Evolutionary conservation across 2,888 invertebrate genomes (phyloP), one percentile per base, ranked within the genome.

Genomic region (Tenodera sinensis): DNA sequence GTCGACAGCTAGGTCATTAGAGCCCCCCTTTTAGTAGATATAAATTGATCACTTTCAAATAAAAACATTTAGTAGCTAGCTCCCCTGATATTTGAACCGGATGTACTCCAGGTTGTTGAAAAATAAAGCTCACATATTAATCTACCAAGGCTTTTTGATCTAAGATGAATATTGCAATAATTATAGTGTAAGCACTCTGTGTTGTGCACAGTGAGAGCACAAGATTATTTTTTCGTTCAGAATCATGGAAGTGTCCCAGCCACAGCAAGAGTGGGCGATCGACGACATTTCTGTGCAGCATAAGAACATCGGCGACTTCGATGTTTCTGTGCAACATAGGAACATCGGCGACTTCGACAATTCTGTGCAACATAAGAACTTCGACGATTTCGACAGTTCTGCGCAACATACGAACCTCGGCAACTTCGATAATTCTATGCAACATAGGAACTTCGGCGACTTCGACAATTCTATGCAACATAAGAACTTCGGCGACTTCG

Each of bases 301-400:
- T 20, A 71, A 71, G 54, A 71, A 71, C 54, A 25, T 20, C 54
- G 54, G 54, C 54, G 54, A 71, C 54, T 71, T 71, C 4, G 90
- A 90, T n/a, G n/a, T n/a, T n/a, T n/a, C n/a, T n/a, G n/a, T n/a
- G n/a, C n/a, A n/a, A n/a, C n/a, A n/a, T n/a, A n/a, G n/a, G n/a
- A n/a, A n/a, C n/a, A n/a, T 20, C 54, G 54, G 54, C 54, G 54
- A 71, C 54, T 71, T 71, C 4, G 90, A 90, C 3, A 71, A 20
- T 20, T 20, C 54, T 71, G 20, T 4, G 6, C 54, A 71, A 71
- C 54, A 71, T 20, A 71, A 71, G 54, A 71, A 71, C 54, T 6
- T n/a, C n/a, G n/a, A n/a, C n/a, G n/a, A n/a, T n/a, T n/a, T n/a
- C 54, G 54, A 71, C 3, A 71, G 20, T 20, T 20, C 54, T 71